Percentiles rank a stretch among this genome's conserved stretches.
phyloP scores from a whole-genome alignment of 64 coral and sea anemone genomes.

The Montipora foliosa region DNA sequence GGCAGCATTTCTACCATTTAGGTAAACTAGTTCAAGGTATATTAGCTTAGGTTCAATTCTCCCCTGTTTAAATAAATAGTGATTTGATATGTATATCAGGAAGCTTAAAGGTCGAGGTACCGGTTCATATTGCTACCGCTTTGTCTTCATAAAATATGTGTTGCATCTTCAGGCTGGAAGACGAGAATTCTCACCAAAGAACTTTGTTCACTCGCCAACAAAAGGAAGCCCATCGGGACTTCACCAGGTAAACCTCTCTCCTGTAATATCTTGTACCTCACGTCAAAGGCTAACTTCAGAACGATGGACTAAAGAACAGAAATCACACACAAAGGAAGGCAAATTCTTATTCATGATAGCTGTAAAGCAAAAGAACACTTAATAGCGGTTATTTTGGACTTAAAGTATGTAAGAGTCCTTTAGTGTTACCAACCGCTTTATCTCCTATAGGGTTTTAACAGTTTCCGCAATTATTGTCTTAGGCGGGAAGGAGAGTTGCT shows the following conservation, averaged over 20 bases:
- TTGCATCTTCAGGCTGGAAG: constrained; percentile 67
- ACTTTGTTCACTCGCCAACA: constrained; percentile 80
- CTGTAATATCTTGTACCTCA: background rate
- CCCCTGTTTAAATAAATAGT: no score
- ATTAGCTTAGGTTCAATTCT: no score
- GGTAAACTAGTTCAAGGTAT: no score
- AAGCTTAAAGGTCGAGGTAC: background rate
- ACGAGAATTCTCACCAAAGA: constrained; percentile 81
- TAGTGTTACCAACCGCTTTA: background rate
- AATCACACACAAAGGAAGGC: no score
- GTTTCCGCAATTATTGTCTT: constrained; percentile 13
- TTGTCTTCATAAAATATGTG: background rate
- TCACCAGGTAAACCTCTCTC: constrained; percentile 49
- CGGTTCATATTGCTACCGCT: background rate
- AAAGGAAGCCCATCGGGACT: constrained; percentile 86
- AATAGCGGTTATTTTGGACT: no score
- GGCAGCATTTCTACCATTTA: no score
- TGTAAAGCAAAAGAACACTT: no score
- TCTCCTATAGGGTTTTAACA: background rate
- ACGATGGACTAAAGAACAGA: no score
- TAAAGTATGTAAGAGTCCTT: background rate
- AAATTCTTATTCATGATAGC: no score
- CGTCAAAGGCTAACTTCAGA: no score
- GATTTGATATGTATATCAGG: no score
- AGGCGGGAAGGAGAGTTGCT: constrained; percentile 87